Evolutionary conservation across 2,113 vertebrate species (phyloP), one percentile per base, ranked within the genome.

Genomic region (Vulpes ferrilata): DNA sequence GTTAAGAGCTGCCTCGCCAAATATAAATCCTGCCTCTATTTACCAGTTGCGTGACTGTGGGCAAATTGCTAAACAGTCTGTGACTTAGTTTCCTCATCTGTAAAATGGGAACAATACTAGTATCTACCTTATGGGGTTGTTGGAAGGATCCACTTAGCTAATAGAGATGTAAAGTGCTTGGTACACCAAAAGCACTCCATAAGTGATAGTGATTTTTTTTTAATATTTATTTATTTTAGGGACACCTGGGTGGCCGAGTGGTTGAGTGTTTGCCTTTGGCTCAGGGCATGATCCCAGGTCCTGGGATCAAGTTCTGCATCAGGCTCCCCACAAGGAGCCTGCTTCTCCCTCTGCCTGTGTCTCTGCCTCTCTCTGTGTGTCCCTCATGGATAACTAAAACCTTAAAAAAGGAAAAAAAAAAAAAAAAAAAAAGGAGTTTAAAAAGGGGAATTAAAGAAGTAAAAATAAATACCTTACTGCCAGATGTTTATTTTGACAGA

Each of bases 21-120:
- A 32, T 60, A 6, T 25, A 81, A 38, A 89, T 82, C 51, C 27
- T 78, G 5, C 71, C 32, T 88, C 83, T 81, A 4, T 76, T 73
- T 92, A 81, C 13, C 35, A 88, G 59, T 43, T 60, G 43, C 64
- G 30, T 86, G 55, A 85, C 84, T 15, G 16, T 59, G 25, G 53
- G 53, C 1, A 86, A 82, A n/a, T 83, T 79, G 32, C 35, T 94
- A 92, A n/a, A 17, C 48, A 57, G 27, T 76, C 65, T 95, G 19
- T 80, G 65, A 51, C 60, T 97, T 76, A 95, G 48, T 79, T 93
- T 71, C 90, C 43, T 43, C 73, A 80, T 78, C 59, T 65, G 25
- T 89, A 78, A 57, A 88, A 86, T 89, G 53, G 48, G 25, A 94
- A 57, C n/a, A 78, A 71, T 82, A 62, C 30, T 62, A 81, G 10